Evolutionary conservation across 2,888 invertebrate genomes (phyloP), one percentile per base, ranked within the genome.

Genomic region (Torymus aiolomorphi): DNA sequence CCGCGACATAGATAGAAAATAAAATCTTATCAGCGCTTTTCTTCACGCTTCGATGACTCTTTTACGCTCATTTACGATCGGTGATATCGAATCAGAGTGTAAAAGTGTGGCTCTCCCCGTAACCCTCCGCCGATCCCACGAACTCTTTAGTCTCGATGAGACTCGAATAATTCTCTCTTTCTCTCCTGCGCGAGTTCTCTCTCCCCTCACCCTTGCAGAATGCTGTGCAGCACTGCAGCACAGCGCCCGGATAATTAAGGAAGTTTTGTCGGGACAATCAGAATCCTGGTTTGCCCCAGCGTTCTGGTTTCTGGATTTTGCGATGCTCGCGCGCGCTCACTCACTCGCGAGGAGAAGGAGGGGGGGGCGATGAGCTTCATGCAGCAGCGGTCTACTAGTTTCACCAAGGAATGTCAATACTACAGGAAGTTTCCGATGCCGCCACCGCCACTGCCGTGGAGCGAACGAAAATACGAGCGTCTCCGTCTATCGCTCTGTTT

Each of bases 181-280:
- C 42, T 24, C 31, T 42, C 2, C 51, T n/a, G 16, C 13, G 8
- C n/a, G 16, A 10, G 14, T 13, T 59, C 61, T 10, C 8, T 24
- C 31, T 2, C 59, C 57, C 65, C 20, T 49, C 12, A 5, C 18
- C 24, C 77, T 13, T 42, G 42, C 31, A 31, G 24, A 24, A 24
- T 3, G 24, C n/a, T n/a, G n/a, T n/a, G n/a, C 76, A 18, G 13
- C 69, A 24, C 24, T 54, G 63, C 62, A 11, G 11, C n/a, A 42
- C 59, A 62, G 18, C 42, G 10, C 72, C 61, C 73, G 84, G 87
- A 88, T 89, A 89, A 89, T 89, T 89, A 88, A 88, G 87, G 88
- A 90, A 90, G 89, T 89, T 90, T 89, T 86, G 84, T 80, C 84
- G 83, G 86, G 84, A 89, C 88, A 89, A 88, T 88, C 86, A 86